A percentile compares a stretch with the other conserved stretches of the same genome.
These are phyloP conservation scores for Acleris sparsana DNA, from an alignment of 2,888 invertebrate species.

Conservation along the genomic window DNA sequence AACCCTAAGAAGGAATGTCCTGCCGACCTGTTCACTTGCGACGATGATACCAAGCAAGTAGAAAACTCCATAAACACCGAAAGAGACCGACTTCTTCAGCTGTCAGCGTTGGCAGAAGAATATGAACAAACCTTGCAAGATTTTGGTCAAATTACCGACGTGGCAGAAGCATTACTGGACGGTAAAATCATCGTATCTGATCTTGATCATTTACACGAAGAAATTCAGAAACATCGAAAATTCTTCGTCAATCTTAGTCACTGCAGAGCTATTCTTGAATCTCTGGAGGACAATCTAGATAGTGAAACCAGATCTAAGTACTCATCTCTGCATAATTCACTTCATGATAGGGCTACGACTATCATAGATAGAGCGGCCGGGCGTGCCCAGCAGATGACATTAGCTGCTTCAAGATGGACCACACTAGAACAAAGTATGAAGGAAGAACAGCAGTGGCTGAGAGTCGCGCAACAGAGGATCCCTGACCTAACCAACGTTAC, in stretches of 20 bases:
- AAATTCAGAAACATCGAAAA: conserved; percentile 94
- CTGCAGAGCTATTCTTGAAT: conserved; percentile 93
- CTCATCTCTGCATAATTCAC: conserved; percentile 88
- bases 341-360: conserved; percentile 89
- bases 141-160: conserved; percentile 92
- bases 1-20: conserved; percentile 89
- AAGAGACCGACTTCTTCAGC: conserved; percentile 89
- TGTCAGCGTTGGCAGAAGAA: conserved; percentile 91
- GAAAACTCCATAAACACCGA: conserved; percentile 88
- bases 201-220: conserved; percentile 92
- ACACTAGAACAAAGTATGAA: conserved; percentile 91
- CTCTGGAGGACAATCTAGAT: conserved; percentile 92
- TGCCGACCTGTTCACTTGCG: conserved; percentile 85
- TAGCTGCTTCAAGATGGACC: conserved; percentile 93
- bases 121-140: conserved; percentile 95
- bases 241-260: conserved; percentile 95
- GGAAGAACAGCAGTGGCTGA: conserved; percentile 92
- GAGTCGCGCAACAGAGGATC: conserved; percentile 92
- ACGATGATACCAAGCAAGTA: conserved; percentile 87
- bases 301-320: conserved; percentile 89
- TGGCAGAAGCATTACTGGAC: conserved; percentile 91
- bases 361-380: conserved; percentile 92
- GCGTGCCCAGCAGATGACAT: conserved; percentile 91
- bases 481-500: conserved; percentile 92
- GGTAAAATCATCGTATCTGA: conserved; percentile 89